A percentile compares a stretch with the other conserved stretches of the same genome.
Evolutionary conservation across 2,113 vertebrate species (phyloP).

Genomic region (Catharus minimus): DNA sequence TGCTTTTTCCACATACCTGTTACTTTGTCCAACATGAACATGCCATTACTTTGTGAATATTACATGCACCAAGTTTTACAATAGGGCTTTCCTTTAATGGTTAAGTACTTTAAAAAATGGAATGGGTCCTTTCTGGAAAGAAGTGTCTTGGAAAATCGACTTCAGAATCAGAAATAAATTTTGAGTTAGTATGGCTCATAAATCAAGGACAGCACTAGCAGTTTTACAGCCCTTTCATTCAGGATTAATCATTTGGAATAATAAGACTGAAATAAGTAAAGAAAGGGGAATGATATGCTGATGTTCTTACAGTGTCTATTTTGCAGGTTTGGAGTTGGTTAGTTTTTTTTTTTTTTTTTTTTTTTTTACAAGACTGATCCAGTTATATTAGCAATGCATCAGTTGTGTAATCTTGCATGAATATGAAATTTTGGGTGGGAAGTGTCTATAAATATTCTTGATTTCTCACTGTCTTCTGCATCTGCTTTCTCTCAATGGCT

Average conservation of each 20-base stretch:
- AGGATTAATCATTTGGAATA: not conserved
- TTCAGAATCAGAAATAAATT: not conserved
- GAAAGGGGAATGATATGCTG: not conserved
- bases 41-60: not conserved
- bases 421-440: not conserved
- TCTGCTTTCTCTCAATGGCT: not conserved
- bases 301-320: not conserved
- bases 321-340: not conserved
- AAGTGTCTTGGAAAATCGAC: not conserved
- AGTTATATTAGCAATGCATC: not conserved
- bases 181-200: not conserved
- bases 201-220: not conserved
- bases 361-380: not conserved
- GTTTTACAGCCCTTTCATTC: not conserved
- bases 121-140: not conserved
- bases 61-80: accelerated
- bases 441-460: not conserved
- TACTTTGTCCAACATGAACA: not conserved
- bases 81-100: not conserved
- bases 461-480: not conserved
- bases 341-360: not conserved
- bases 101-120: not conserved
- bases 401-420: not conserved
- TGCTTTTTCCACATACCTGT: not conserved
- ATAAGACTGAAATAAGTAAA: not conserved